Evolutionary conservation across 1,140 invertebrate genomes (phyloP).

Genomic region (Lithobius niger): DNA sequence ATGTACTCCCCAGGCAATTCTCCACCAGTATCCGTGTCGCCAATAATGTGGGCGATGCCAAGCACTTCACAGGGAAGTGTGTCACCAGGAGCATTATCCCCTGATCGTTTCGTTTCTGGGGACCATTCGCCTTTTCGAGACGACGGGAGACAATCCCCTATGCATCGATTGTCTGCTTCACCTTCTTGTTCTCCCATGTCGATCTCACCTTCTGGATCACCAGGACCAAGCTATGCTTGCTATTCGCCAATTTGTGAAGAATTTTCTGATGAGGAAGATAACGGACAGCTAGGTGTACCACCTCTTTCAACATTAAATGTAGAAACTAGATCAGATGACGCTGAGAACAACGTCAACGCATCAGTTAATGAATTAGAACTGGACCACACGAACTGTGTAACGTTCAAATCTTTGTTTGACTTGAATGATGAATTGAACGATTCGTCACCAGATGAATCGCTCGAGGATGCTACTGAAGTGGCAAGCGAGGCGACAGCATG

Average conservation of each 20-base stretch:
- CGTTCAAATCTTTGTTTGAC: neutral
- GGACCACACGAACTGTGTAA: neutral
- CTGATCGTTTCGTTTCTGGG: neutral
- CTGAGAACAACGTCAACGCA: neutral
- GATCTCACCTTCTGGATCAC: neutral
- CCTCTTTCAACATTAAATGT: too few relatives aligned
- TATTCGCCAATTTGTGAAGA: constrained; percentile 1
- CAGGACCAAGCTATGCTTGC: neutral
- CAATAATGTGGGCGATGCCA: neutral
- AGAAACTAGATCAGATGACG: too few relatives aligned
- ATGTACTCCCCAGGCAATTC: neutral
- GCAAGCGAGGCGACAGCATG: neutral
- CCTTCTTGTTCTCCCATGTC: neutral
- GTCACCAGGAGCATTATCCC: neutral
- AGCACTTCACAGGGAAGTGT: neutral
- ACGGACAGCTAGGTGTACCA: neutral
- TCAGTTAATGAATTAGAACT: neutral
- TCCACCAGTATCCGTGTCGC: neutral
- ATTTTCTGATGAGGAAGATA: neutral
- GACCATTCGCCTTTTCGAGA: neutral
- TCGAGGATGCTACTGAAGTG: neutral
- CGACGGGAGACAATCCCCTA: neutral
- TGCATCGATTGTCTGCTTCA: neutral
- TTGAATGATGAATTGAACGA: neutral
- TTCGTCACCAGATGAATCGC: neutral